Evolutionary conservation across 2,113 vertebrate species (phyloP).

Genomic region (Sula dactylatra): DNA sequence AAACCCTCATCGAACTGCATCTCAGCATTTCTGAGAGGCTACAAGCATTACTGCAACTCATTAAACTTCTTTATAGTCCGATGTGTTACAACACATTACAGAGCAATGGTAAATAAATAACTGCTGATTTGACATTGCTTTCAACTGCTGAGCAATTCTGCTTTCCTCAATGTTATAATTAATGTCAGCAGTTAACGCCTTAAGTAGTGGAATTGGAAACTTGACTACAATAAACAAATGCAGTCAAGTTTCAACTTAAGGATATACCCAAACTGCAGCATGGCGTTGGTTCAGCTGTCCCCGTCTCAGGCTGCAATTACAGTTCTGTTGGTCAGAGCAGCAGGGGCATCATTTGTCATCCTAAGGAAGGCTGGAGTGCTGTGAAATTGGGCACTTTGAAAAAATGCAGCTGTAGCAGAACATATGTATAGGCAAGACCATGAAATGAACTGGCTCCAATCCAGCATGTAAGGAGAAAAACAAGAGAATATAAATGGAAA

Average conservation of each 20-base stretch:
- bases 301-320: constrained; percentile 28
- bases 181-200: constrained; percentile 22
- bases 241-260: constrained; percentile 1
- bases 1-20: neutral
- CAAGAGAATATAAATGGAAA: constrained; percentile 54
- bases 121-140: constrained; percentile 37
- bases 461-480: constrained; percentile 7
- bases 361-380: constrained; percentile 40
- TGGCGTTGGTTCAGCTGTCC: neutral
- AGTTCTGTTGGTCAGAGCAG: constrained; percentile 53
- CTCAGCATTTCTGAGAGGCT: neutral
- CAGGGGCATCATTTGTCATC: constrained; percentile 55
- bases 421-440: constrained; percentile 56
- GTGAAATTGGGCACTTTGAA: constrained; percentile 58
- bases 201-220: neutral
- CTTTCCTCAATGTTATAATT: constrained; percentile 38
- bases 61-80: constrained; percentile 23
- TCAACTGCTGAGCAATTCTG: constrained; percentile 31
- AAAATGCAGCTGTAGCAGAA: constrained; percentile 65
- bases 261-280: neutral
- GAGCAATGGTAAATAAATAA: constrained; percentile 48
- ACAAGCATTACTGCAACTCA: neutral
- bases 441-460: constrained; percentile 63
- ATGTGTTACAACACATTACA: constrained; percentile 18
- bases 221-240: neutral